phyloP scores from a whole-genome alignment of 2,888 invertebrate species.

The Tenthredo amoena region DNA sequence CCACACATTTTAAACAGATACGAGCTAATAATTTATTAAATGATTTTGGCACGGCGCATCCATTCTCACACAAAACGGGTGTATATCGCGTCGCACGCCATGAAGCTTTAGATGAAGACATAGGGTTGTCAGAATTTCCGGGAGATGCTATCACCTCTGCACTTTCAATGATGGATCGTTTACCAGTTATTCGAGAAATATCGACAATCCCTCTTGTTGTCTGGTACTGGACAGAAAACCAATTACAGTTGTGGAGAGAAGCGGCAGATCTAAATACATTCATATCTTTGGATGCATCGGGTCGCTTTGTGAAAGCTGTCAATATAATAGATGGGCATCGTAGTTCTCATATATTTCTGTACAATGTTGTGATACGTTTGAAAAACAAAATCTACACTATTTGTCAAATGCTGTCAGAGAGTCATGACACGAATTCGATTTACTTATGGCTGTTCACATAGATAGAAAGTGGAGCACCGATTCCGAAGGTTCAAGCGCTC shows the following conservation, averaged over 20 bases:
- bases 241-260: slow-evolving; percentile 32
- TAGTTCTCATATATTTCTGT: neutral
- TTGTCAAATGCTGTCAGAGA: too few relatives aligned
- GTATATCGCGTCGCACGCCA: slow-evolving; percentile 33
- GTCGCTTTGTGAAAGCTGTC: slow-evolving; percentile 28
- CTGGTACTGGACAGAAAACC: slow-evolving; percentile 50
- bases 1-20: slow-evolving; percentile 22
- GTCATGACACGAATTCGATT: too few relatives aligned
- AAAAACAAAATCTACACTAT: too few relatives aligned
- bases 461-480: slow-evolving; percentile 19
- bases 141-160: slow-evolving; percentile 32
- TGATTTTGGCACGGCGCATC: slow-evolving; percentile 20
- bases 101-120: slow-evolving; percentile 42
- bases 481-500: slow-evolving; percentile 48
- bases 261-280: neutral
- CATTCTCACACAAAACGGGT: neutral
- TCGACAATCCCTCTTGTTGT: slow-evolving; percentile 33
- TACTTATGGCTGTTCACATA: slow-evolving; percentile 31
- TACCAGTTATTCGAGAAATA: slow-evolving; percentile 4
- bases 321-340: neutral
- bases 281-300: slow-evolving; percentile 49
- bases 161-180: slow-evolving; percentile 23
- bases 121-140: slow-evolving; percentile 26
- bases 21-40: slow-evolving; percentile 8
- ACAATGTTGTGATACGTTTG: too few relatives aligned